Conservation (phyloP, 2,888 invertebrate genomes). For the Dascillus cervinus region DNA sequence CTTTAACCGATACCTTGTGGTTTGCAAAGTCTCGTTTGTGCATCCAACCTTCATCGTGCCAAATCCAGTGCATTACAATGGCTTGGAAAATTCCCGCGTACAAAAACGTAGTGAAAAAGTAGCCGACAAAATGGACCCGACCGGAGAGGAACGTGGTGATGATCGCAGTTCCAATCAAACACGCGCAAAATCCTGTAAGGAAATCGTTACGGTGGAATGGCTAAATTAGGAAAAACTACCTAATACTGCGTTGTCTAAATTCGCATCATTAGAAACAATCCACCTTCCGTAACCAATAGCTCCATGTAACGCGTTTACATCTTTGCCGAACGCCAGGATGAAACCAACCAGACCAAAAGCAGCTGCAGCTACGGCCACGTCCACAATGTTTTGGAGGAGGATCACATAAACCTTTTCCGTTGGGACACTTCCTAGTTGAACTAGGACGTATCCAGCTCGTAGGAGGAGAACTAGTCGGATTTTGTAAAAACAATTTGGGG, state of each 20-base stretch:
- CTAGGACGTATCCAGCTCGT: slow-evolving; percentile 32
- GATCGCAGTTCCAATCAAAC: slow-evolving; percentile 32
- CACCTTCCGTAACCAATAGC: slow-evolving; percentile 29
- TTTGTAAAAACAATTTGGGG: neutral
- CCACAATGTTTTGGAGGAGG: slow-evolving; percentile 36
- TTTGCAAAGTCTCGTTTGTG: slow-evolving; percentile 17
- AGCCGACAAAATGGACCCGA: slow-evolving; percentile 30
- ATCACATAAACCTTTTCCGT: slow-evolving; percentile 34
- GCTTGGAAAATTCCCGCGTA: slow-evolving; percentile 33
- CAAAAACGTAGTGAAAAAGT: slow-evolving; percentile 25
- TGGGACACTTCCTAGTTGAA: slow-evolving; percentile 36
- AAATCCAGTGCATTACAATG: slow-evolving; percentile 36
- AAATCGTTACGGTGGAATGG: too few relatives aligned
- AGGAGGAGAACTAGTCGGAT: slow-evolving; percentile 22
- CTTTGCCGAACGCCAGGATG: slow-evolving; percentile 29
- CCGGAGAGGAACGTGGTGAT: slow-evolving; percentile 32
- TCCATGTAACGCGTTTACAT: slow-evolving; percentile 20
- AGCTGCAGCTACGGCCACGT: slow-evolving; percentile 30
- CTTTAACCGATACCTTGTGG: slow-evolving; percentile 25
- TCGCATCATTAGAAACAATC: slow-evolving; percentile 19
- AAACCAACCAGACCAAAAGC: slow-evolving; percentile 31
- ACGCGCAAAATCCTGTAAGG: slow-evolving; percentile 32
- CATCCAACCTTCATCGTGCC: slow-evolving; percentile 37
- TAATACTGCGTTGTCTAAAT: slow-evolving; percentile 19
- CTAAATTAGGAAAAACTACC: too few relatives aligned